phyloP scores from a whole-genome alignment of 2,113 vertebrate genomes.

The Columba janthina region DNA sequence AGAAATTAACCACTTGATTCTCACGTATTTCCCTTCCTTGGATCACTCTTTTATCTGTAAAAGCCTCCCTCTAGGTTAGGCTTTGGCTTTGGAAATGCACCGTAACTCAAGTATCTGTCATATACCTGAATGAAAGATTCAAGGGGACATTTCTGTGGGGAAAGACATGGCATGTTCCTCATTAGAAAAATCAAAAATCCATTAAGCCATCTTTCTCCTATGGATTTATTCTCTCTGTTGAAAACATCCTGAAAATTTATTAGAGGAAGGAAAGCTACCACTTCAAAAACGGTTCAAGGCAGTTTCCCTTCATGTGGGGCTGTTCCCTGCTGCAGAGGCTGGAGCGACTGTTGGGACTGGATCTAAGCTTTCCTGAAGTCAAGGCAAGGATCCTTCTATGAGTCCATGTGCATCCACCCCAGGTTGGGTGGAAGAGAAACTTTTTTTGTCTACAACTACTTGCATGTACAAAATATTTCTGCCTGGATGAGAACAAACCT shows the following conservation, averaged over 20 bases:
- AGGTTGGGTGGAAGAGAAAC: not conserved
- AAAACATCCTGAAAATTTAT: slow-evolving; percentile 40
- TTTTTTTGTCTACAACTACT: not conserved
- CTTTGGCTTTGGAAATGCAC: slow-evolving; percentile 1
- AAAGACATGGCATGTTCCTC: not conserved
- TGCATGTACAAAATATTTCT: not conserved
- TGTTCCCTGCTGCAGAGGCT: not conserved
- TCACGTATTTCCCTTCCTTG: not conserved
- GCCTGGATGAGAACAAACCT: not conserved
- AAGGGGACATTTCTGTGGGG: not conserved
- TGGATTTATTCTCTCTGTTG: slow-evolving; percentile 20
- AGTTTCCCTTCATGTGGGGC: not conserved
- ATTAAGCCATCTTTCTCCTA: slow-evolving; percentile 14
- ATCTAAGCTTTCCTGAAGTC: slow-evolving; percentile 13
- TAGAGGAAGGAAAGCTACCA: not conserved
- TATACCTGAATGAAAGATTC: slow-evolving; percentile 7
- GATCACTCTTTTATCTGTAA: not conserved
- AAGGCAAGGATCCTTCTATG: not conserved
- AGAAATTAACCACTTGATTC: slow-evolving; percentile 67
- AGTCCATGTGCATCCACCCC: not conserved
- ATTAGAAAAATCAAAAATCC: slow-evolving; percentile 59
- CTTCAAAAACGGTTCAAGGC: not conserved
- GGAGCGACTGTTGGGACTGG: not conserved
- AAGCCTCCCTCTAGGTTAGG: not conserved
- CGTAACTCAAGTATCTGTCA: not conserved